These are phyloP conservation scores for Agriopis marginaria DNA, from an alignment of 2,888 invertebrate species.

Conservation along the genomic window DNA sequence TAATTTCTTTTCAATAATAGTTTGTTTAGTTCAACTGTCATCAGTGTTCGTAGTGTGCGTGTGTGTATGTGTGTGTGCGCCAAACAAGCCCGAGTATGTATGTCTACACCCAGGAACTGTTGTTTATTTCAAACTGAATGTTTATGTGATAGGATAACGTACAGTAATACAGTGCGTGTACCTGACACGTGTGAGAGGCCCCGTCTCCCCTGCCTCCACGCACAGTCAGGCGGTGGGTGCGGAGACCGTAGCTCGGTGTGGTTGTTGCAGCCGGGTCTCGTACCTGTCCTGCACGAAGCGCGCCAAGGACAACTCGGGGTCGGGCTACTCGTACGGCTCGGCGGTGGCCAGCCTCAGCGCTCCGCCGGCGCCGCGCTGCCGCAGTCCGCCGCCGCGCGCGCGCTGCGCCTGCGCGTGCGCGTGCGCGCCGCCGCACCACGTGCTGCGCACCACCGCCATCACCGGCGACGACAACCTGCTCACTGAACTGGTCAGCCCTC, in stretches of 20 bases:
- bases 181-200: too few relatives aligned
- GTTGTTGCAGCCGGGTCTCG: constrained; percentile 65
- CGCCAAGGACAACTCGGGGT: constrained; percentile 78
- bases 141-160: neutral
- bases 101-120: neutral
- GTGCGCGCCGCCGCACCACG: constrained; percentile 52
- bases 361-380: constrained; percentile 48
- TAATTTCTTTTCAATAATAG: neutral
- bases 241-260: too few relatives aligned
- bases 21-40: neutral
- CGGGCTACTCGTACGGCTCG: constrained; percentile 77
- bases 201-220: too few relatives aligned
- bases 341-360: constrained; percentile 66
- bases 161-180: too few relatives aligned
- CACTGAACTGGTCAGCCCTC: neutral
- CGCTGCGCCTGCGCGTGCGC: constrained; percentile 43
- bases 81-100: constrained; percentile 22
- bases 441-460: constrained; percentile 76
- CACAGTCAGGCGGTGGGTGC: too few relatives aligned
- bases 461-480: constrained; percentile 57
- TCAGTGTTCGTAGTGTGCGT: neutral
- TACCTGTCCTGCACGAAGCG: constrained; percentile 70
- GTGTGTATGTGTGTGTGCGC: neutral
- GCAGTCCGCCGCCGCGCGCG: constrained; percentile 44
- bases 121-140: neutral